A percentile compares a stretch with the other conserved stretches of the same genome.
Conservation (phyloP, 2,113 vertebrate genomes). For the Stictonetta naevosa region DNA sequence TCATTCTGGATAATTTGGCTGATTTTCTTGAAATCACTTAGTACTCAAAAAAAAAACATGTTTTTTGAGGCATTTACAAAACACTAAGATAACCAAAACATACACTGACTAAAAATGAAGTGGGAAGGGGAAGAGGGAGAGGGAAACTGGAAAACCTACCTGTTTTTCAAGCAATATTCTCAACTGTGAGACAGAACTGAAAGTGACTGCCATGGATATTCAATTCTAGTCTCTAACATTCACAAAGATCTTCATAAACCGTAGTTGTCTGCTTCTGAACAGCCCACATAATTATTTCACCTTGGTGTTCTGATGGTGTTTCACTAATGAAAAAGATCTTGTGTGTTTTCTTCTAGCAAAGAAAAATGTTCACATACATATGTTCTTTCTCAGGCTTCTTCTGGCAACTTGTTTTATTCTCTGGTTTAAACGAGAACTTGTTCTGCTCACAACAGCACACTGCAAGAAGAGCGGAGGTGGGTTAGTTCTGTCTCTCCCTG, state of each 20-base stretch:
- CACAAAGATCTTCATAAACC: background rate
- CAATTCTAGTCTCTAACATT: background rate
- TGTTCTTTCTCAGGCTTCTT: background rate
- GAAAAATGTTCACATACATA: background rate
- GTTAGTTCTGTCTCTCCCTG: background rate
- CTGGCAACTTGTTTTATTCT: background rate
- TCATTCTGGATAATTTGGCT: background rate
- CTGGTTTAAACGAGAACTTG: background rate
- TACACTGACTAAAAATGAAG: background rate
- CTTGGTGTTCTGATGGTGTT: background rate
- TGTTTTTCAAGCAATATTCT: background rate
- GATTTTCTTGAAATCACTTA: background rate
- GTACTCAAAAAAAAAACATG: background rate
- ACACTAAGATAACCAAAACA: background rate
- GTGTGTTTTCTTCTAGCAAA: background rate
- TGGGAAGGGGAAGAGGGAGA: background rate
- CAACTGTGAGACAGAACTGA: background rate
- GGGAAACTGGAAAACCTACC: background rate
- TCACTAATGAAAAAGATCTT: background rate
- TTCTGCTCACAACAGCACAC: background rate
- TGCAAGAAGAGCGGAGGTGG: background rate
- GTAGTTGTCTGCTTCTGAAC: background rate
- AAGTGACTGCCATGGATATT: background rate
- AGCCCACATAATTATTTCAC: background rate
- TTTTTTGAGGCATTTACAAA: background rate